Evolutionary conservation across 2,797 vertebrate genomes (phyloP).

Genomic region (Acrossocheilus fasciatus): DNA sequence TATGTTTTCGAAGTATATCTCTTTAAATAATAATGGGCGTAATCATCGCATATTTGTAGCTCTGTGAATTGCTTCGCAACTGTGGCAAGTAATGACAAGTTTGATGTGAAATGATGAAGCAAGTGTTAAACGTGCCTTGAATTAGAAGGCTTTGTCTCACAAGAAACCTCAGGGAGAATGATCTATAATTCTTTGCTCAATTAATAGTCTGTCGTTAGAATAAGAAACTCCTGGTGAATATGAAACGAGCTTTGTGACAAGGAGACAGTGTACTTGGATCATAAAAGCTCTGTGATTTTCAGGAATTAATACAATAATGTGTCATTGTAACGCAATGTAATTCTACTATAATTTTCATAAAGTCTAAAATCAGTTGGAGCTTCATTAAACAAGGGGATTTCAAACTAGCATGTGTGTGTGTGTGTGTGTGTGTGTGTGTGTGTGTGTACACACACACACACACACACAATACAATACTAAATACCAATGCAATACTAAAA

Average conservation of each 20-base stretch:
- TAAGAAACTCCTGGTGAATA: not conserved
- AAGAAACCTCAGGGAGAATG: not conserved
- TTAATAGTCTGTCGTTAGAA: conserved; percentile 28
- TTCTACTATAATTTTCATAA: not conserved
- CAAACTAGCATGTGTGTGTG: too few species aligned
- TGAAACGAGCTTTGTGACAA: conserved; percentile 14
- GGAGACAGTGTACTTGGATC: not conserved
- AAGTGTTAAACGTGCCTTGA: conserved; percentile 10
- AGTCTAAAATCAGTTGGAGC: not conserved
- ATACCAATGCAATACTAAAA: too few species aligned
- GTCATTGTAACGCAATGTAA: not conserved
- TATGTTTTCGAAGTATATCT: conserved; percentile 46
- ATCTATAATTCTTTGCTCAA: not conserved
- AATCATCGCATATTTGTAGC: conserved; percentile 49
- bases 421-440: too few species aligned
- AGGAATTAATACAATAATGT: not conserved
- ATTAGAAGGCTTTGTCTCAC: conserved; percentile 43
- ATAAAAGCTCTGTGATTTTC: not conserved
- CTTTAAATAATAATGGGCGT: conserved; percentile 51
- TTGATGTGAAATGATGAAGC: conserved; percentile 17
- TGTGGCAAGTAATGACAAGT: conserved; percentile 25
- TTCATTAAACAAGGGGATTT: not conserved
- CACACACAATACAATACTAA: too few species aligned
- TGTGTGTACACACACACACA: too few species aligned
- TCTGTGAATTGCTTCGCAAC: conserved; percentile 40